These are phyloP conservation scores for Brachionus asplanchnoidis DNA, from an alignment of 1,140 invertebrate genomes.

Conservation along the genomic window DNA sequence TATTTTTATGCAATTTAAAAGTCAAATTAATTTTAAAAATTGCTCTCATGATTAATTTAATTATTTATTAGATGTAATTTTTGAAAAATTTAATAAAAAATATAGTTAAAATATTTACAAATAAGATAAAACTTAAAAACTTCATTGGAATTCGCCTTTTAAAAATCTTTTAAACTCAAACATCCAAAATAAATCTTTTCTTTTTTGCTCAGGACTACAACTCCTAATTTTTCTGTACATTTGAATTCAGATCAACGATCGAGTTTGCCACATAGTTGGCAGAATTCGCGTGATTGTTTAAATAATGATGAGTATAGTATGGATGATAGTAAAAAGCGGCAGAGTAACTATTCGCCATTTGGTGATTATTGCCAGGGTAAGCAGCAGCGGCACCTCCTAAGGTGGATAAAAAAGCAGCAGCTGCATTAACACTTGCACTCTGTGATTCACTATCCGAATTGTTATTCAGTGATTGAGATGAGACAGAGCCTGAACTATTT, in stretches of 20 bases:
- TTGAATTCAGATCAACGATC: slow-evolving; percentile 6
- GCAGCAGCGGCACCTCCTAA: not conserved
- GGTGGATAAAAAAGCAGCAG: slow-evolving; percentile 20
- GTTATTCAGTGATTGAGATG: not conserved
- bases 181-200: not conserved
- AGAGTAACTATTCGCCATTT: not conserved
- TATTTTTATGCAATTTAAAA: no score
- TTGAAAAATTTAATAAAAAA: not conserved
- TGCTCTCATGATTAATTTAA: not conserved
- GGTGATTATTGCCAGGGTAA: not conserved
- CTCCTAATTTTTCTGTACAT: slow-evolving; percentile 2
- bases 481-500: not conserved
- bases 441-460: not conserved
- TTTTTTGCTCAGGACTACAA: no score
- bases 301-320: slow-evolving; percentile 11
- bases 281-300: not conserved
- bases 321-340: slow-evolving; percentile 27
- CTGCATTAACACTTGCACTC: not conserved
- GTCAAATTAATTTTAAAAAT: no score
- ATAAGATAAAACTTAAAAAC: not conserved
- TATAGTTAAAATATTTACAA: not conserved
- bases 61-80: not conserved
- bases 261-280: not conserved
- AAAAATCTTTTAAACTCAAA: not conserved
- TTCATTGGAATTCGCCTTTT: not conserved